phyloP scores from a whole-genome alignment of 2,888 invertebrate species.

The Bellardia pandia region DNA sequence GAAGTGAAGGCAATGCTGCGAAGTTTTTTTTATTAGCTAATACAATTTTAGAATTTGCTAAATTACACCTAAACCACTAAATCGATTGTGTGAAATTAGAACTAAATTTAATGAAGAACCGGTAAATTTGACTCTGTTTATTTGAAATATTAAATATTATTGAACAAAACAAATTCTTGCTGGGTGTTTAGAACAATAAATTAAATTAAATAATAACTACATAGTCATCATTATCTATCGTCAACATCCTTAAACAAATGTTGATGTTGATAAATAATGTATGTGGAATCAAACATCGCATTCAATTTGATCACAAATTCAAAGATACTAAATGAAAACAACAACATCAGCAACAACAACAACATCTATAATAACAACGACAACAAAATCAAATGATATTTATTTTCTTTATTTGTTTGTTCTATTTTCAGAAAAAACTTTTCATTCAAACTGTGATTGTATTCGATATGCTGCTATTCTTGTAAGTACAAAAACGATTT shows the following conservation, averaged over 20 bases:
- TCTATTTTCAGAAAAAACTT: slow-evolving; percentile 31
- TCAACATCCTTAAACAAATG: slow-evolving; percentile 44
- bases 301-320: slow-evolving; percentile 23
- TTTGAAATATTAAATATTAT: no score
- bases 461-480: slow-evolving; percentile 20
- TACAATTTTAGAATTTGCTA: no score
- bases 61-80: no score
- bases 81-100: no score
- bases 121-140: no score
- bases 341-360: slow-evolving; percentile 18
- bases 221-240: slow-evolving; percentile 38
- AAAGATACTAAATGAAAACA: slow-evolving; percentile 18
- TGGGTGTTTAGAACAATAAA: neutral
- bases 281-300: slow-evolving; percentile 41
- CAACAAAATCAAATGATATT: slow-evolving; percentile 48
- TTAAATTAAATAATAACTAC: neutral
- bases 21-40: no score
- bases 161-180: no score
- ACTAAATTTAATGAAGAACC: no score
- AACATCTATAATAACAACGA: slow-evolving; percentile 34
- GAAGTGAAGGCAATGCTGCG: no score
- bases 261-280: slow-evolving; percentile 30
- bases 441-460: slow-evolving; percentile 41
- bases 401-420: slow-evolving; percentile 56
- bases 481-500: slow-evolving; percentile 52